These are phyloP conservation scores for Marisa cornuarietis DNA, from an alignment of 1,140 invertebrate genomes.

Conservation along the genomic window DNA sequence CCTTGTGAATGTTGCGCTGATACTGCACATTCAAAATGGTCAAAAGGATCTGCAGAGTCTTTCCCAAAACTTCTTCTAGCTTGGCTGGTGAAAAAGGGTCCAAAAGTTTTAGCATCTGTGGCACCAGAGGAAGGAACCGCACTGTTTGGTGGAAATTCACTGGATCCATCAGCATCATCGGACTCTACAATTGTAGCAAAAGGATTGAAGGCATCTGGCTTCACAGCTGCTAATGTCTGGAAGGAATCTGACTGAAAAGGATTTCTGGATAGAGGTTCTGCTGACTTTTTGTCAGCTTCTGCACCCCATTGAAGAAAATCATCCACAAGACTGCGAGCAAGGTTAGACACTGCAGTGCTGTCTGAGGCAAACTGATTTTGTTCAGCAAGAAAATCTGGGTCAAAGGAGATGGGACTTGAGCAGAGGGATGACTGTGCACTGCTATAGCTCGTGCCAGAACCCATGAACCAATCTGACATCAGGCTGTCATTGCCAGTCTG, in stretches of 20 bases:
- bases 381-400: slow-evolving; percentile 33
- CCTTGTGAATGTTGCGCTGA: too few species aligned
- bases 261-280: slow-evolving; percentile 29
- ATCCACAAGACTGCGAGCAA: slow-evolving; percentile 52
- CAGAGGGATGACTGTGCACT: slow-evolving; percentile 50
- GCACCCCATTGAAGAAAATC: slow-evolving; percentile 51
- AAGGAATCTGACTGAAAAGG: slow-evolving; percentile 36
- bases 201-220: slow-evolving; percentile 38
- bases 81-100: too few species aligned
- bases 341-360: slow-evolving; percentile 41
- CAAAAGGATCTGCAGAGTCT: too few species aligned
- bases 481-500: slow-evolving; percentile 18
- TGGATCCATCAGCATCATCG: slow-evolving; percentile 23
- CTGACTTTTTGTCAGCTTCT: slow-evolving; percentile 19
- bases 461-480: slow-evolving; percentile 32
- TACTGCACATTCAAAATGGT: too few species aligned
- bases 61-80: too few species aligned
- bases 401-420: slow-evolving; percentile 50
- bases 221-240: slow-evolving; percentile 20
- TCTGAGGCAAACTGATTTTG: slow-evolving; percentile 33
- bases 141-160: too few species aligned
- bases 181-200: slow-evolving; percentile 43
- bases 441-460: slow-evolving; percentile 28
- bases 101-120: too few species aligned
- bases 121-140: too few species aligned